Conservation (phyloP, 30 jellyfish, hydroid and myxozoan genomes). For the Euphysa ruthae region DNA sequence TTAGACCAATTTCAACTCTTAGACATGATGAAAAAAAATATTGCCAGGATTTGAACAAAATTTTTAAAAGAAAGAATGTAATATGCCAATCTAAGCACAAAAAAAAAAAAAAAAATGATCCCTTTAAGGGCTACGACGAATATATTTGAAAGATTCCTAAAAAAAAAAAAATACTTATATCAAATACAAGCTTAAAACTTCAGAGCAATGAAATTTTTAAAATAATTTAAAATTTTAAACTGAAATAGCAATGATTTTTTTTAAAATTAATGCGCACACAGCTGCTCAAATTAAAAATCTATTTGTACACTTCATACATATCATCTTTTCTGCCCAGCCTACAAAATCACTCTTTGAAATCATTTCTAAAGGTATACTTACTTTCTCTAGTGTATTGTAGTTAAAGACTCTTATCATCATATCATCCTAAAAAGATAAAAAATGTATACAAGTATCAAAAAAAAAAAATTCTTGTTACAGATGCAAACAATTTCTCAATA, state of each 20-base stretch:
- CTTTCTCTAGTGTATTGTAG: slow-evolving; percentile 95
- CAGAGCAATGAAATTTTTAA: neutral
- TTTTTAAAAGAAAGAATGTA: neutral
- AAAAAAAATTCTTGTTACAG: neutral
- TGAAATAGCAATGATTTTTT: neutral
- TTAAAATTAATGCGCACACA: neutral
- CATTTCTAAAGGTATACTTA: slow-evolving; percentile 1
- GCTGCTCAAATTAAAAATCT: no score
- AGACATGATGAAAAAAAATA: no score
- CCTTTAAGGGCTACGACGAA: neutral
- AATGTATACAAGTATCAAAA: neutral
- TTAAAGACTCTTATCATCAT: slow-evolving; percentile 93
- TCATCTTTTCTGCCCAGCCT: no score
- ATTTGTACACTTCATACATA: no score
- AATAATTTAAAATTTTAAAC: neutral
- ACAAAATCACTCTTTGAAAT: no score
- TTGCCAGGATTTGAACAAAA: no score
- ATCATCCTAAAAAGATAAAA: slow-evolving; percentile 61
- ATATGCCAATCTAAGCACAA: neutral
- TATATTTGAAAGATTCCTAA: neutral
- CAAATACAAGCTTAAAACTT: neutral
- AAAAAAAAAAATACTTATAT: neutral
- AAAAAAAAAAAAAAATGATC: neutral
- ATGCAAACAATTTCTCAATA: no score
- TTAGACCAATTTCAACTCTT: no score